These are phyloP conservation scores for Ictalurus punctatus DNA, from an alignment of 2,113 vertebrate species.

Conservation along the genomic window DNA sequence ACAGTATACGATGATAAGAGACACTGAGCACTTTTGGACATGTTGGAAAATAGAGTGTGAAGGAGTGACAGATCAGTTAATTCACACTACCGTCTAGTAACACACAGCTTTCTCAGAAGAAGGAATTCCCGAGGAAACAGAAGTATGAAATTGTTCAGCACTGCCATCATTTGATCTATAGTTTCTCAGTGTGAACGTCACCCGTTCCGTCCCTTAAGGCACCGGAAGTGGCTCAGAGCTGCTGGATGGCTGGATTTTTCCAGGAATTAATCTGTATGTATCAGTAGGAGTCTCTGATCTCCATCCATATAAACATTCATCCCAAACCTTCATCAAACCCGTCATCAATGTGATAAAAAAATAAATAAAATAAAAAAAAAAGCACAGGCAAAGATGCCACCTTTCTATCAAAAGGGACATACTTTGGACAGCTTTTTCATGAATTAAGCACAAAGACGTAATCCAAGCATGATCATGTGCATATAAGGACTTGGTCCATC, in stretches of 20 bases:
- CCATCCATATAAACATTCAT: background rate
- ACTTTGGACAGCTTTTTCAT: background rate
- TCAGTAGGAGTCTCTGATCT: background rate
- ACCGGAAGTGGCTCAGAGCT: background rate
- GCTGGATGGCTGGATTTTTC: background rate
- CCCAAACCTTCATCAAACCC: background rate
- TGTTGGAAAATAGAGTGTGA: slow-evolving; percentile 5
- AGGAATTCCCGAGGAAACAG: background rate
- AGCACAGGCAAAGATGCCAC: background rate
- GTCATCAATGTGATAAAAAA: background rate
- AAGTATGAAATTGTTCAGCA: background rate
- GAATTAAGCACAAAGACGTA: background rate
- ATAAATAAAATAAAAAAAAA: too few relatives aligned
- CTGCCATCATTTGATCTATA: background rate
- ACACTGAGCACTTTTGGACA: slow-evolving; percentile 12
- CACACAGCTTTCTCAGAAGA: background rate
- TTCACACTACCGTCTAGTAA: background rate
- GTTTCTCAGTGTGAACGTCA: background rate
- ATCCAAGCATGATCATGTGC: background rate
- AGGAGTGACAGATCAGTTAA: background rate
- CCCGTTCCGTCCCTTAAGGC: background rate
- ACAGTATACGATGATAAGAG: background rate
- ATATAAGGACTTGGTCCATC: background rate
- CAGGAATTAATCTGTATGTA: background rate
- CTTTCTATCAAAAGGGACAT: background rate